Conservation (phyloP, 2,888 invertebrate species). For the Platerodrilus igneus region DNA sequence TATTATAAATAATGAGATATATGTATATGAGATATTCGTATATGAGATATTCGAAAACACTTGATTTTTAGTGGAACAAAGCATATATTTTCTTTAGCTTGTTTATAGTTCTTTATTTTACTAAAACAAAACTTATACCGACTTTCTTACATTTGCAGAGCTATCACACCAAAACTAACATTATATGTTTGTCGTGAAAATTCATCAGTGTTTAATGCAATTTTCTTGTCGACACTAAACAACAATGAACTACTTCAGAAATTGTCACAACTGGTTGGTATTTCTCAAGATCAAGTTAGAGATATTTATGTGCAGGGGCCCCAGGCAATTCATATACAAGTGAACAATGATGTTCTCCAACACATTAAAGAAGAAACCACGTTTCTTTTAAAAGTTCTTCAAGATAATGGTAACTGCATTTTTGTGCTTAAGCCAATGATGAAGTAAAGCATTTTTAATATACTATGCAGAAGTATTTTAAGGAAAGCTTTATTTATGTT, state of each 20-base stretch:
- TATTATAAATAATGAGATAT: too few relatives aligned
- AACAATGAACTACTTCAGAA: conserved; percentile 64
- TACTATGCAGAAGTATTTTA: too few relatives aligned
- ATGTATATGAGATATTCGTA: too few relatives aligned
- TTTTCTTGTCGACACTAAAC: conserved; percentile 69
- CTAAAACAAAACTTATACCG: neutral
- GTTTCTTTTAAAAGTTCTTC: conserved; percentile 45
- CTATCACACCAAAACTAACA: conserved; percentile 72
- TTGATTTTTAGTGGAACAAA: too few relatives aligned
- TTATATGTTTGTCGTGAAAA: conserved; percentile 74
- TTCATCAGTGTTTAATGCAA: conserved; percentile 68
- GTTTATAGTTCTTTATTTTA: neutral
- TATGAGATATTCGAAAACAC: too few relatives aligned
- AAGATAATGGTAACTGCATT: conserved; percentile 26
- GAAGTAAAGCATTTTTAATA: conserved; percentile 11
- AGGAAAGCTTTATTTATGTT: too few relatives aligned
- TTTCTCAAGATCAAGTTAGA: conserved; percentile 42
- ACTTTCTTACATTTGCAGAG: conserved; percentile 48
- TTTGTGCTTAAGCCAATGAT: conserved; percentile 20
- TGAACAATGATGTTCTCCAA: conserved; percentile 80
- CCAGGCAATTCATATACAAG: conserved; percentile 74
- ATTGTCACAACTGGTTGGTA: conserved; percentile 57
- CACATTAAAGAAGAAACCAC: conserved; percentile 77
- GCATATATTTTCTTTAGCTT: conserved; percentile 1
- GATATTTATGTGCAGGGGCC: conserved; percentile 78